These are phyloP conservation scores for Tupaia tana DNA, from an alignment of 2,113 vertebrate species.

Conservation along the genomic window DNA sequence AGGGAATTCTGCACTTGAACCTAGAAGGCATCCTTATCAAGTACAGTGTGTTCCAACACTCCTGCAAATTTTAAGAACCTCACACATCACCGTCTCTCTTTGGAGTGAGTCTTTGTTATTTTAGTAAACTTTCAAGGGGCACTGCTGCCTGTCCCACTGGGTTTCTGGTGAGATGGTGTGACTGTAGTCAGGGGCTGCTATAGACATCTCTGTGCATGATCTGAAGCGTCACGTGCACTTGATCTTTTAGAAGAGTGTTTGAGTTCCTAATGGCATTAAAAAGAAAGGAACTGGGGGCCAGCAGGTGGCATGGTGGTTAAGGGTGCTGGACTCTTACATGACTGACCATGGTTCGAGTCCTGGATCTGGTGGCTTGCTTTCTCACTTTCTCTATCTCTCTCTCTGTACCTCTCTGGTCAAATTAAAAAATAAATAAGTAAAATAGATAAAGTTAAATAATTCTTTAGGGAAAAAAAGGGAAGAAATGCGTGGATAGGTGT, in stretches of 20 bases:
- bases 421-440: too few relatives aligned
- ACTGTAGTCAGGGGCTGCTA: background rate
- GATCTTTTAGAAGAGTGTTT: background rate
- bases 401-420: too few relatives aligned
- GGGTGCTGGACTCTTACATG: too few relatives aligned
- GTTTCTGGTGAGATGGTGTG: background rate
- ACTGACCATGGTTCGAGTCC: too few relatives aligned
- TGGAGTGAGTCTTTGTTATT: constrained; percentile 4
- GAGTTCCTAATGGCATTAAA: background rate
- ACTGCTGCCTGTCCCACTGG: background rate
- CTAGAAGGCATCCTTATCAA: constrained; percentile 42
- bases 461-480: too few relatives aligned
- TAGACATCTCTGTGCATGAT: background rate
- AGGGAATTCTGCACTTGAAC: constrained; percentile 57
- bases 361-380: too few relatives aligned
- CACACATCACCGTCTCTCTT: background rate
- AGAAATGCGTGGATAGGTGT: background rate
- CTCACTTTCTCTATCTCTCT: too few relatives aligned
- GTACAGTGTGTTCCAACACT: constrained; percentile 44
- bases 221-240: background rate
- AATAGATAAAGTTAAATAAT: too few relatives aligned
- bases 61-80: background rate
- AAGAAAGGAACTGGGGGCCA: background rate
- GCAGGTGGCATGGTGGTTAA: too few relatives aligned
- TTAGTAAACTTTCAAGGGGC: background rate